Base-by-base conservation (phyloP, 1,140 invertebrate species). In the Drosophila eugracilis region DNA sequence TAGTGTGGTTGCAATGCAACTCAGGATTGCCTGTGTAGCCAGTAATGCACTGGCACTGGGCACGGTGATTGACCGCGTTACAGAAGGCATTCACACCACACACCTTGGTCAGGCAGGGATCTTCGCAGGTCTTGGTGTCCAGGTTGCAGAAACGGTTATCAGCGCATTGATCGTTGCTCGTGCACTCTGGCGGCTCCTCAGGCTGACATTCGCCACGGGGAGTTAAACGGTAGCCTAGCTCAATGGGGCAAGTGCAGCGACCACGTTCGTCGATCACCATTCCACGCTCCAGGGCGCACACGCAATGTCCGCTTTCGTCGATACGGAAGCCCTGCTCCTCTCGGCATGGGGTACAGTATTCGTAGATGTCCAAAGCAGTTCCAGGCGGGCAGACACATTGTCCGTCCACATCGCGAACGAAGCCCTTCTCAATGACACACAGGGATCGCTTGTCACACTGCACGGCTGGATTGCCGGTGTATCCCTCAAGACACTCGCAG, bases 401-500 rank as follows among this genome's bases (percentile, higher is more conserved):
- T 2, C 95, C 96, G 21, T 94, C 92, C 1, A 95, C 93, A 58
- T 95, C 94, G 32, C 93, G 91, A 2, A 96, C 92, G 80, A 94
- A 96, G 41, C 95, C 95, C 89, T 95, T 96, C 37, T 95, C 95
- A 12, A 94, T 92, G 41, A 93, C 92, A 77, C 96, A 97, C 24
- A 94, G 67, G 14, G 93, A 92, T 93, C 95, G 93, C 91, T 94
- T 94, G 75, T 95, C 95, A 85, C 96, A 97, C 81, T 95, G 93
- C 34, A 95, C 93, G 19, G 96, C 94, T 15, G 96, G 96, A 89
- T 96, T 96, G 90, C 96, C 96, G 91, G 94, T 94, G 89, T 96
- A 97, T 42, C 96, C 96, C 21, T 96, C 95, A n/a, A 96, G 88
- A 89, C 97, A 98, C 90, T 96, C 94, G 76, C 97, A 98, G 57